Conservation (phyloP, 2,113 vertebrate species). For the Pristiophorus japonicus region DNA sequence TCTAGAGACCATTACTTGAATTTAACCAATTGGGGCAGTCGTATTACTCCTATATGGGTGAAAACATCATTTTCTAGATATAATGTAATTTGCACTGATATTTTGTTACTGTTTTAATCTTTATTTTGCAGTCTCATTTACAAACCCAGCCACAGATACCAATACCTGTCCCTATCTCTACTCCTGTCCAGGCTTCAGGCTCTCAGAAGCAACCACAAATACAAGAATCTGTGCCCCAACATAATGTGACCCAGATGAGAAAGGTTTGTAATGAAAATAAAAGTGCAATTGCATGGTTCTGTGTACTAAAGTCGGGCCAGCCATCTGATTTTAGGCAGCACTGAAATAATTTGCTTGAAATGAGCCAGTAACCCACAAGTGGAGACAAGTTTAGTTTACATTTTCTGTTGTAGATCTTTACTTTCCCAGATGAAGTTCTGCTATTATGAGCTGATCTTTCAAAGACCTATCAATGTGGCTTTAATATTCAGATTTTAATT, state of each 20-base stretch:
- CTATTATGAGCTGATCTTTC: background rate
- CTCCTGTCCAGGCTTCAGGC: conserved; percentile 57
- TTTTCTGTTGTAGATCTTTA: background rate
- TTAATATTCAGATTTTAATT: background rate
- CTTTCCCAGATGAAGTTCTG: background rate
- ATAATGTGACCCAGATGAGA: conserved; percentile 57
- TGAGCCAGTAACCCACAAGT: background rate
- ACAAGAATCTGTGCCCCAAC: conserved; percentile 59
- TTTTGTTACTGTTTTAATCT: background rate
- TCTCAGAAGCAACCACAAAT: conserved; percentile 61
- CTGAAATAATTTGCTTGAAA: background rate
- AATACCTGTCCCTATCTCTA: conserved; percentile 54
- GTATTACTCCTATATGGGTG: background rate
- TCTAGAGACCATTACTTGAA: background rate
- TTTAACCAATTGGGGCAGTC: background rate
- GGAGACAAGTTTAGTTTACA: background rate
- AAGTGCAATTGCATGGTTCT: background rate
- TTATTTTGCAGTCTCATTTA: conserved; percentile 53
- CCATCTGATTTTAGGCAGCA: background rate
- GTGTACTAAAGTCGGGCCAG: background rate
- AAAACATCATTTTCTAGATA: background rate
- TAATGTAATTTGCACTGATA: background rate
- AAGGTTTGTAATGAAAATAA: conserved; percentile 61
- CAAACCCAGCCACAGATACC: conserved; percentile 57
- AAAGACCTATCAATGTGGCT: background rate